A percentile compares a stretch with the other conserved stretches of the same genome.
These are phyloP conservation scores for Hemithea aestivaria DNA, from an alignment of 2,888 invertebrate species.

Conservation along the genomic window DNA sequence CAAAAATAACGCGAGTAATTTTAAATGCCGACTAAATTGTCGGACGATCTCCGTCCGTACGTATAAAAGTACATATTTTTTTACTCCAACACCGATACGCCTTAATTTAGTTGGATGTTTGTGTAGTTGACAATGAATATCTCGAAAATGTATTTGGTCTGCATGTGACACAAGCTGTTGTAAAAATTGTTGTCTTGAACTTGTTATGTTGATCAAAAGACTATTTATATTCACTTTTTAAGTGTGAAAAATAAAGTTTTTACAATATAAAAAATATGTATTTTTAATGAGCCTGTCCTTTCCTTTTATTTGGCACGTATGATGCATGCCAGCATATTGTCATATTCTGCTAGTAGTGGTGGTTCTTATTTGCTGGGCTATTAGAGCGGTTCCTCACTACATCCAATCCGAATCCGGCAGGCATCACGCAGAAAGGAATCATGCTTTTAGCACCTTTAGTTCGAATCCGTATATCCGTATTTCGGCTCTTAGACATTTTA, in stretches of 20 bases:
- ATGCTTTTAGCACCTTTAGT: too few species aligned
- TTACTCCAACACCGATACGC: conserved; percentile 25
- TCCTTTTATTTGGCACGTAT: conserved; percentile 23
- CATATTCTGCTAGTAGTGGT: conserved; percentile 17
- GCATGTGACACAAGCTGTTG: conserved; percentile 29
- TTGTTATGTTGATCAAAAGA: conserved; percentile 44
- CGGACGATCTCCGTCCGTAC: too few species aligned
- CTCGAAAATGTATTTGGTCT: conserved; percentile 27
- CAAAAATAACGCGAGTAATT: conserved; percentile 14
- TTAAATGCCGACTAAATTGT: conserved; percentile 3
- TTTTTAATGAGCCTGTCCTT: conserved; percentile 60
- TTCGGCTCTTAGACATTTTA: too few species aligned
- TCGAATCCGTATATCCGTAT: too few species aligned
- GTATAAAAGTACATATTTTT: conserved; percentile 24
- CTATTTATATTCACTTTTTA: conserved; percentile 57
- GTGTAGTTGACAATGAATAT: conserved; percentile 22
- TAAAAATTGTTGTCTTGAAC: conserved; percentile 29
- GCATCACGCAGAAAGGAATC: too few species aligned
- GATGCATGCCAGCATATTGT: conserved; percentile 24
- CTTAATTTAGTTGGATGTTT: conserved; percentile 23
- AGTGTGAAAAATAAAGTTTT: conserved; percentile 65
- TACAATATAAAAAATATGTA: conserved; percentile 55
- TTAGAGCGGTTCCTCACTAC: background rate
- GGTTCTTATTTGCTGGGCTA: conserved; percentile 16
- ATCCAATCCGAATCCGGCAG: too few species aligned